Base-by-base conservation (phyloP, 2,797 vertebrate genomes). In the Onychomys leucogaster region DNA sequence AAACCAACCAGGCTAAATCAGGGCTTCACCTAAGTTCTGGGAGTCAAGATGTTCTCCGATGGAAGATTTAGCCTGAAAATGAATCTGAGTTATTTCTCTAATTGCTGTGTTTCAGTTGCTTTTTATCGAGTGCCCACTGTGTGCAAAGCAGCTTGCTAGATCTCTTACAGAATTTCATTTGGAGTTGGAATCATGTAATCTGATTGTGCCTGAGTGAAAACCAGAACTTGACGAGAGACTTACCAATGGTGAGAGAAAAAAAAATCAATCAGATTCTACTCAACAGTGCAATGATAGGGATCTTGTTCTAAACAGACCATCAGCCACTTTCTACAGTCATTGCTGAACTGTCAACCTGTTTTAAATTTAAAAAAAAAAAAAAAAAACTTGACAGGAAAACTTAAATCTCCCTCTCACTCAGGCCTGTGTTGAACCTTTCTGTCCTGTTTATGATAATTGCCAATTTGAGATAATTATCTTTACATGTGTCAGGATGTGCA, bases 11-110 rank as follows among this genome's bases (percentile, higher is more conserved):
- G 78, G n/a, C 63, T 90, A 77, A 95, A 59, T 10, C 19, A 71
- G 14, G 71, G 84, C 14, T 73, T 43, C 23, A 29, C 59, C 2
- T 23, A 86, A 82, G 43, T 75, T 93, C 73, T 29, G 19, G 75
- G 65, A 91, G 73, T 83, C 43, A 90, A 55, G 52, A 67, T 14
- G 10, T 71, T 32, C 55, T 69, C 80, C 29, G 46, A 49, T 37
- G 29, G 34, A 97, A 81, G 55, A 55, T 90, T 83, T 37, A 59
- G 4, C 73, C 32, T 76, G 17, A 95, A 93, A 89, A 46, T 89
- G 2, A 93, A 55, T 84, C 11, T 37, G 65, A 63, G n/a, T 76
- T 41, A 76, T n/a, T 77, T 91, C 59, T 85, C 37, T n/a, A 93
- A 81, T 37, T n/a, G 82, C 67, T 55, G 1, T 75, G 23, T 49